Base-by-base conservation (phyloP, 1,140 invertebrate genomes). In the Glossosoma conforme region DNA sequence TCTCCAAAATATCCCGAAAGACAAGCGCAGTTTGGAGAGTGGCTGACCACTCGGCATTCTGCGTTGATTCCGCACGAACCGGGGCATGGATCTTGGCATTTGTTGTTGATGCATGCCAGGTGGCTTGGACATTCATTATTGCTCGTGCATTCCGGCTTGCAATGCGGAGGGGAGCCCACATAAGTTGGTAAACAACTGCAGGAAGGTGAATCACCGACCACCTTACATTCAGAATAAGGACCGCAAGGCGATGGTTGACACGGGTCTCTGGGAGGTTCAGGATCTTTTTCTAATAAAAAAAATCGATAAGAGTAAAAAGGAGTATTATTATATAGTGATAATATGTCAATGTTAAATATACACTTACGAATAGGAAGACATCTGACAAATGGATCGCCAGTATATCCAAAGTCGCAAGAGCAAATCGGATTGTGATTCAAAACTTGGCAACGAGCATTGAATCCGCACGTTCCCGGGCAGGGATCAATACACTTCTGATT, bases 211-310 rank as follows among this genome's bases (percentile, higher is more conserved):
- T 74, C 76, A 19, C 76, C 72, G 5, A 72, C 75, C 14, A 77
- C 75, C 44, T 78, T 72, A 61, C 87, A 91, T 58, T 83, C 66
- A 22, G 84, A 81, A 60, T 90, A 87, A 0, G 82, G 75, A 5
- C 87, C 88, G 61, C 88, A 91, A 1, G 87, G 87, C 8, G 83
- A 82, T 1, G 86, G 85, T 30, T 77, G 68, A 61, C 89, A 91
- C 0, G 85, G 84, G 58, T 85, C 67, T 62, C 57, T 61, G 18
- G 65, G 58, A 50, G 64, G 42, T 42, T 62, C 58, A 68, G 70
- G 50, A 67, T 59, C 15, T 65, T 24, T 44, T 64, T 53, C 28
- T 65, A 74, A 59, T 28, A 20, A 56, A 65, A 69, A 48, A 58
- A 67, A 62, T 20, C 36, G 41, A 35, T 49, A 51, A 50, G 20